A percentile compares a stretch with the other conserved stretches of the same genome.
Evolutionary conservation across 2,797 vertebrate species (phyloP).

Genomic region (Notolabrus celidotus): DNA sequence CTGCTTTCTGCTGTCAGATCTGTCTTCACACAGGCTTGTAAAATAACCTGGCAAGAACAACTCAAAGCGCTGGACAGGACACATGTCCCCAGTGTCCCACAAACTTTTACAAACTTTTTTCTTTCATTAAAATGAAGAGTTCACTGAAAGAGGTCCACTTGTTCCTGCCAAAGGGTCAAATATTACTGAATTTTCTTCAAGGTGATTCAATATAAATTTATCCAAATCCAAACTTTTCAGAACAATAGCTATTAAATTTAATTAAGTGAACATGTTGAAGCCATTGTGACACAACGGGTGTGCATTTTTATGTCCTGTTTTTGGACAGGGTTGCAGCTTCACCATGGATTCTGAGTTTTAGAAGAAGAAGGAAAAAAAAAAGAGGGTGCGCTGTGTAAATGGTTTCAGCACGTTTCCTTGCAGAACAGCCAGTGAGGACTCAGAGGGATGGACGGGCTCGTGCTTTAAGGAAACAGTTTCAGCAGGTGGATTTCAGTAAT

Average conservation of each 20-base stretch:
- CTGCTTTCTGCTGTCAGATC: constrained; percentile 65
- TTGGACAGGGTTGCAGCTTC: constrained; percentile 31
- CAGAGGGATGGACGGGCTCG: neutral
- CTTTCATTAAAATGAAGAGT: constrained; percentile 73
- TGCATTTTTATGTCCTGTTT: constrained; percentile 41
- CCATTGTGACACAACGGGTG: constrained; percentile 27
- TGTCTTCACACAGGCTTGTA: constrained; percentile 72
- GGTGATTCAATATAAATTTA: constrained; percentile 55
- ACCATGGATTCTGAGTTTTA: constrained; percentile 18
- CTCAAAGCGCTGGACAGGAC: constrained; percentile 66
- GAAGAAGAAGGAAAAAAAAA: constrained; percentile 6
- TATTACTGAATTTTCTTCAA: constrained; percentile 52
- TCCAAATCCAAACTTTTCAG: constrained; percentile 40
- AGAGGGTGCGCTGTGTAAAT: constrained; percentile 9
- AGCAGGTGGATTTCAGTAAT: neutral
- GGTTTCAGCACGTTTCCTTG: constrained; percentile 5
- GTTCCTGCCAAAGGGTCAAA: constrained; percentile 54
- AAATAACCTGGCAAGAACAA: constrained; percentile 77
- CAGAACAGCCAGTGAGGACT: constrained; percentile 1
- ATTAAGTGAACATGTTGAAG: constrained; percentile 54
- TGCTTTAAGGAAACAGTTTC: neutral
- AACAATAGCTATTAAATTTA: constrained; percentile 47
- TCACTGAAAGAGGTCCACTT: constrained; percentile 52
- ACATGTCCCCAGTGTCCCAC: constrained; percentile 63
- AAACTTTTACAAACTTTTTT: constrained; percentile 70